Conservation (phyloP, 2,797 vertebrate species). For the Poeciliopsis infans region DNA sequence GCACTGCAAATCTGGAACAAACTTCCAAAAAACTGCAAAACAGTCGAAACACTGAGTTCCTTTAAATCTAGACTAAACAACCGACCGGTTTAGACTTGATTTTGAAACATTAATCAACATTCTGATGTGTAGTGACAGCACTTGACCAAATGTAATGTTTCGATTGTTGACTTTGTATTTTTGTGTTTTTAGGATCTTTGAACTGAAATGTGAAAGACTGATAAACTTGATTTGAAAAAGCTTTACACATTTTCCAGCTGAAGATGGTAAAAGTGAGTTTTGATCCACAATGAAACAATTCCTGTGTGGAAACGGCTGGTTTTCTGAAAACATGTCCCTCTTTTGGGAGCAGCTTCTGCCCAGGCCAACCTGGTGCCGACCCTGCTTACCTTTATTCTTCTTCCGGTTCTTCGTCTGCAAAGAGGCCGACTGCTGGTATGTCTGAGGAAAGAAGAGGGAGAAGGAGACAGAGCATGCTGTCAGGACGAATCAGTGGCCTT, state of each 20-base stretch:
- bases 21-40: too few relatives aligned
- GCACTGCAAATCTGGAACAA: too few relatives aligned
- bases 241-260: neutral
- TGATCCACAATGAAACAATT: neutral
- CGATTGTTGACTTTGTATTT: too few relatives aligned
- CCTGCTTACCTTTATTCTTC: slow-evolving; percentile 92
- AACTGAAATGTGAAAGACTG: neutral
- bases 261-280: neutral
- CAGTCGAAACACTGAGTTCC: too few relatives aligned
- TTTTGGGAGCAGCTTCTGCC: slow-evolving; percentile 4
- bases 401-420: slow-evolving; percentile 94
- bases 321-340: slow-evolving; percentile 7
- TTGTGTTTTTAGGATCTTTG: neutral
- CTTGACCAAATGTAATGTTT: too few relatives aligned
- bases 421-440: slow-evolving; percentile 93
- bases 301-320: neutral
- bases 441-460: slow-evolving; percentile 68
- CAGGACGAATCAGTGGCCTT: slow-evolving; percentile 71
- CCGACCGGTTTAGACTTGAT: too few relatives aligned
- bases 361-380: slow-evolving; percentile 29
- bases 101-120: too few relatives aligned
- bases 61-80: too few relatives aligned
- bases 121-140: too few relatives aligned
- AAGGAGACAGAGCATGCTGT: slow-evolving; percentile 48
- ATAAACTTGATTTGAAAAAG: neutral